These are phyloP conservation scores for Malurus melanocephalus DNA, from an alignment of 2,113 vertebrate genomes.

Conservation along the genomic window DNA sequence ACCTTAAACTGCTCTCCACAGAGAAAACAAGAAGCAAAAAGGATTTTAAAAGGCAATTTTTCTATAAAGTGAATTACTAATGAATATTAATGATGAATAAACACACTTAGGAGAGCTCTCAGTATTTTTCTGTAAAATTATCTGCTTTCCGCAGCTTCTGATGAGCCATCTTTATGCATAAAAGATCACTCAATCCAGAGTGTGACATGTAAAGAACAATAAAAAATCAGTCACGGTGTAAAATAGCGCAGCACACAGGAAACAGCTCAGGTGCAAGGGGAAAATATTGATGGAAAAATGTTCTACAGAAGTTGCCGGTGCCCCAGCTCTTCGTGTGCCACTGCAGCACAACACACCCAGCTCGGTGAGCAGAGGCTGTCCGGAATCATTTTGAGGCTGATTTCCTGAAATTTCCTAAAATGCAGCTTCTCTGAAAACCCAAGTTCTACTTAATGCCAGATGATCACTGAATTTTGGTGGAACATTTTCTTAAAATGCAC, in stretches of 20 bases:
- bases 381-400: not conserved
- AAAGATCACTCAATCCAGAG: not conserved
- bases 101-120: too few species aligned
- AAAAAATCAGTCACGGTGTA: not conserved
- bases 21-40: not conserved
- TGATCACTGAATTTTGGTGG: not conserved
- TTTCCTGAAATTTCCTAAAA: not conserved
- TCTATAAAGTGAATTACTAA: too few species aligned
- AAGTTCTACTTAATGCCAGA: not conserved
- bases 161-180: too few species aligned
- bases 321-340: not conserved
- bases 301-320: not conserved
- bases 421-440: not conserved
- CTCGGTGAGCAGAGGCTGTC: rapidly evolving
- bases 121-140: too few species aligned
- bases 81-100: too few species aligned
- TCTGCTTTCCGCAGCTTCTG: too few species aligned
- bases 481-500: not conserved
- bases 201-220: not conserved
- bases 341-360: not conserved
- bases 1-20: not conserved
- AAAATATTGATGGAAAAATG: not conserved
- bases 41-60: too few species aligned
- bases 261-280: not conserved
- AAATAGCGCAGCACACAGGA: not conserved